A percentile compares a stretch with the other conserved stretches of the same genome.
Evolutionary conservation across 92 coral and sea anemone species (phyloP).

Genomic region (Pocillopora grandis): DNA sequence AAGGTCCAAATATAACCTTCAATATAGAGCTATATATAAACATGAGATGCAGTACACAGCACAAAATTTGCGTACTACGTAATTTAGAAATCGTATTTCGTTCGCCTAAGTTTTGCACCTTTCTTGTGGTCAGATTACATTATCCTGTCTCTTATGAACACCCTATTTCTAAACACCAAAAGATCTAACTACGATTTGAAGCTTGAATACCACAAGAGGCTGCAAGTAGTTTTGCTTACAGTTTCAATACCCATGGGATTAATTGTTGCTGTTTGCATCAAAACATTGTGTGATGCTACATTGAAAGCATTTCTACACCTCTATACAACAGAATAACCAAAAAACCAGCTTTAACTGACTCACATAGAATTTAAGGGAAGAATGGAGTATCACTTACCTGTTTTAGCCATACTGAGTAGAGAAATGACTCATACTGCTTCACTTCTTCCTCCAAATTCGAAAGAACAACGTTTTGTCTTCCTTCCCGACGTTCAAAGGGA

Average conservation of each 20-base stretch:
- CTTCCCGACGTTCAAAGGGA: conserved; percentile 26
- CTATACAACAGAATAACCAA: not conserved
- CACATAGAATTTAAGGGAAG: not conserved
- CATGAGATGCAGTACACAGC: no score
- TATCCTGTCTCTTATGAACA: not conserved
- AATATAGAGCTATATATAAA: not conserved
- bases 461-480: not conserved
- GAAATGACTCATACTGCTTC: not conserved
- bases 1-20: not conserved
- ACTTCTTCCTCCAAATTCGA: not conserved
- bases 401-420: not conserved
- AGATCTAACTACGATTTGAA: not conserved
- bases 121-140: not conserved
- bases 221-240: not conserved
- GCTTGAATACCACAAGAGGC: not conserved
- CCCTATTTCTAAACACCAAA: not conserved
- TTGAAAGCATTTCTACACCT: not conserved
- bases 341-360: not conserved
- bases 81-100: no score
- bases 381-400: conserved; percentile 1
- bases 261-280: not conserved
- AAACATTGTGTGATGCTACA: not conserved
- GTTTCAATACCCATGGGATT: not conserved
- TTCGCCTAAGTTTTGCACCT: not conserved
- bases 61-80: no score